Conservation (phyloP, 2,113 vertebrate genomes). For the Salvator merianae region DNA sequence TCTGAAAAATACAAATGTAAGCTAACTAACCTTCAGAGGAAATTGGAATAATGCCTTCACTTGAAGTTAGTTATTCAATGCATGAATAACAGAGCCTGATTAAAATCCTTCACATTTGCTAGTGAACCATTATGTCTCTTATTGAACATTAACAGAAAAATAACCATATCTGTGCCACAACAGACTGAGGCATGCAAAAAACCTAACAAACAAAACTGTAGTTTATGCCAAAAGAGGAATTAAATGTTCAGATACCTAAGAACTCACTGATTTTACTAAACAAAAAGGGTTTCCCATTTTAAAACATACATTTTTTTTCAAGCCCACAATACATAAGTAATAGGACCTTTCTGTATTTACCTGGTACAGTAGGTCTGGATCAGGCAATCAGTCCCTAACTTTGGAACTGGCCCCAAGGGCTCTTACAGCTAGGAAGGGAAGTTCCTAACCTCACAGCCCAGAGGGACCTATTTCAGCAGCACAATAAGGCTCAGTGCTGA, state of each 20-base stretch:
- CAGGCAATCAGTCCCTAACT: no score
- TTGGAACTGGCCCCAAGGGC: no score
- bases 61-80: neutral
- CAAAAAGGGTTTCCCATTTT: neutral
- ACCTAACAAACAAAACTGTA: neutral
- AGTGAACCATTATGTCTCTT: neutral
- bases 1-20: neutral
- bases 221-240: neutral
- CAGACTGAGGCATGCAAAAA: neutral
- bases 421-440: no score
- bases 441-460: no score
- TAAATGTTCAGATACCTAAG: neutral
- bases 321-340: neutral
- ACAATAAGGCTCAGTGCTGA: no score
- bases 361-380: no score
- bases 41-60: neutral
- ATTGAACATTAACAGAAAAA: neutral
- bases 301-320: neutral
- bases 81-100: no score
- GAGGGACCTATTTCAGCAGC: no score
- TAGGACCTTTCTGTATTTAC: no score
- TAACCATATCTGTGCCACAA: neutral
- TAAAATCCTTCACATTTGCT: neutral
- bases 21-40: neutral
- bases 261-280: neutral